These are phyloP conservation scores for Australoheros scitulus DNA, from an alignment of 2,113 vertebrate species.

Conservation along the genomic window DNA sequence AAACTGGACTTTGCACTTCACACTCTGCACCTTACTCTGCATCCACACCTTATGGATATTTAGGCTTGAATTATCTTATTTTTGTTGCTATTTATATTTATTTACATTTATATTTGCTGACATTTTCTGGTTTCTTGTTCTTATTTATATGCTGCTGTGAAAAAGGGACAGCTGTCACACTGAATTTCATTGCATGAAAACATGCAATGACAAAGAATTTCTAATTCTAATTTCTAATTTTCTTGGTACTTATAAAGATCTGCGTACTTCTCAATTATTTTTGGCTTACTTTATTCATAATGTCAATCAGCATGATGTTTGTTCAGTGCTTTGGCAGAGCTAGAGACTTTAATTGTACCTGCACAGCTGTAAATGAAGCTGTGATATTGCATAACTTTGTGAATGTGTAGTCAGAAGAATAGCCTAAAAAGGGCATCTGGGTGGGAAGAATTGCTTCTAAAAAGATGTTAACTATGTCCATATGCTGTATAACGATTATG, in stretches of 20 bases:
- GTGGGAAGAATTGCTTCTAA: neutral
- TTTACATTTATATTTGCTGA: too few species aligned
- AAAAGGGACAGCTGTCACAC: too few species aligned
- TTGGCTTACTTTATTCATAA: neutral
- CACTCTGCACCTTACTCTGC: too few species aligned
- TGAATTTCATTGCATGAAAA: too few species aligned
- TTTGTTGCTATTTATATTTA: too few species aligned
- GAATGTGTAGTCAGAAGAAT: fast-evolving
- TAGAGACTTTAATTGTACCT: neutral
- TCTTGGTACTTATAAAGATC: neutral
- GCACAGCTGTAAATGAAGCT: neutral
- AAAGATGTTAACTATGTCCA: neutral
- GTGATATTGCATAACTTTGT: neutral
- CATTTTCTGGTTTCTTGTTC: too few species aligned
- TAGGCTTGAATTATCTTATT: too few species aligned
- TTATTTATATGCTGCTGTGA: too few species aligned
- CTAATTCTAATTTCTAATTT: neutral
- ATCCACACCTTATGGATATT: too few species aligned
- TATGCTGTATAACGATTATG: fast-evolving
- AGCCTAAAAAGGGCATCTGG: neutral
- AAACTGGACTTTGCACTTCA: too few species aligned
- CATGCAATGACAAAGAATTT: too few species aligned
- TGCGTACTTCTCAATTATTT: neutral
- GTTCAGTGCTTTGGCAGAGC: neutral
- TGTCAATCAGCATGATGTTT: neutral